phyloP scores from a whole-genome alignment of 2,113 vertebrate species.

The Pionites leucogaster region DNA sequence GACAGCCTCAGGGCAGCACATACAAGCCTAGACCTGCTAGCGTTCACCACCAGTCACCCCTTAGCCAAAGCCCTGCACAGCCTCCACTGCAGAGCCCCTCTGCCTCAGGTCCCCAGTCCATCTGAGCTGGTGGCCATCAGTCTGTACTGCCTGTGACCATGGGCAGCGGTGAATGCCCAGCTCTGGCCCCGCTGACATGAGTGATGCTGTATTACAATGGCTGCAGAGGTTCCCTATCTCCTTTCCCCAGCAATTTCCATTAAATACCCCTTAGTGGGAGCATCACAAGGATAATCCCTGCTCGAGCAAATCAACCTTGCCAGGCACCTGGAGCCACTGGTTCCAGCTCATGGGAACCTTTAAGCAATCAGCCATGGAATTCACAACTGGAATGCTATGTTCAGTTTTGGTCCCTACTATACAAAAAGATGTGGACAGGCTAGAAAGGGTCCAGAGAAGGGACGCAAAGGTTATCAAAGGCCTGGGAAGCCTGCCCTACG shows the following conservation, averaged over 20 bases:
- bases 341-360: neutral
- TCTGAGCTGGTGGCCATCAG: neutral
- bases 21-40: neutral
- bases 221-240: neutral
- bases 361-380: neutral
- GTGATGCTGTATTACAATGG: neutral
- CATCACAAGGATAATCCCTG: neutral
- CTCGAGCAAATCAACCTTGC: neutral
- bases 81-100: rapidly evolving
- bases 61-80: neutral
- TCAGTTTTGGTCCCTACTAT: neutral
- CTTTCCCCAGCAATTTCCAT: neutral
- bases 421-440: neutral
- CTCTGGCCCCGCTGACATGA: neutral
- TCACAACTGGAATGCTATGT: neutral
- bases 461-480: neutral
- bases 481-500: neutral
- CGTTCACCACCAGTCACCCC: neutral
- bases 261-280: neutral
- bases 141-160: neutral
- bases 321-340: neutral
- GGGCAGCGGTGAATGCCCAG: neutral
- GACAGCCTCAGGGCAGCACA: neutral
- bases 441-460: neutral
- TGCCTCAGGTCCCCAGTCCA: too few species aligned